A percentile compares a stretch with the other conserved stretches of the same genome.
Evolutionary conservation across 2,113 vertebrate genomes (phyloP).

Genomic region (Laticauda laticaudata): DNA sequence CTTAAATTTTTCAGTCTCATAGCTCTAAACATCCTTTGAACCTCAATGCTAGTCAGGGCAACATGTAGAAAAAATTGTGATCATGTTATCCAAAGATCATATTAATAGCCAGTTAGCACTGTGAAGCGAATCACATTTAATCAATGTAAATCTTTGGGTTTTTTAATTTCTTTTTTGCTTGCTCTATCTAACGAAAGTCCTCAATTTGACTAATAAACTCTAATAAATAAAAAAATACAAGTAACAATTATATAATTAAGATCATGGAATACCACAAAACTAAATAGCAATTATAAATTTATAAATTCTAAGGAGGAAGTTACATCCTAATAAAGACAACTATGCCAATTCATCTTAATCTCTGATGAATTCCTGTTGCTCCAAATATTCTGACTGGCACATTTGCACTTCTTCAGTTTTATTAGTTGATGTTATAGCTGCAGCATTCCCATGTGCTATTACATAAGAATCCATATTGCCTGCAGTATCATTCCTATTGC

Average conservation of each 20-base stretch:
- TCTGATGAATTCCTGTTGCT: conserved; percentile 3
- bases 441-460: not conserved
- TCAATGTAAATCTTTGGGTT: no score
- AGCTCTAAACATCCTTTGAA: no score
- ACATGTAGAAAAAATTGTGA: no score
- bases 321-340: conserved; percentile 35
- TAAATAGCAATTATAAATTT: not conserved
- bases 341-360: conserved; percentile 4
- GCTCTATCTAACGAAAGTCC: no score
- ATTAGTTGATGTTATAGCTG: conserved; percentile 3
- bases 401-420: not conserved
- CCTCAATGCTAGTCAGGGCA: no score
- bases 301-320: conserved; percentile 24
- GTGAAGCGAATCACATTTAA: no score
- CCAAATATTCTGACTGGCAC: not conserved
- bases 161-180: no score
- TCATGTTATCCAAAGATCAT: no score
- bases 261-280: not conserved
- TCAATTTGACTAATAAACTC: no score
- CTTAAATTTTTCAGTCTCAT: no score
- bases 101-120: no score
- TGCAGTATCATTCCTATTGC: not conserved
- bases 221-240: no score
- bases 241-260: not conserved
- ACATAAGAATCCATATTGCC: not conserved